Percentiles rank a stretch among this genome's conserved stretches.
These are phyloP conservation scores for Drosophila prolongata DNA, from an alignment of 2,888 invertebrate species.

Conservation along the genomic window DNA sequence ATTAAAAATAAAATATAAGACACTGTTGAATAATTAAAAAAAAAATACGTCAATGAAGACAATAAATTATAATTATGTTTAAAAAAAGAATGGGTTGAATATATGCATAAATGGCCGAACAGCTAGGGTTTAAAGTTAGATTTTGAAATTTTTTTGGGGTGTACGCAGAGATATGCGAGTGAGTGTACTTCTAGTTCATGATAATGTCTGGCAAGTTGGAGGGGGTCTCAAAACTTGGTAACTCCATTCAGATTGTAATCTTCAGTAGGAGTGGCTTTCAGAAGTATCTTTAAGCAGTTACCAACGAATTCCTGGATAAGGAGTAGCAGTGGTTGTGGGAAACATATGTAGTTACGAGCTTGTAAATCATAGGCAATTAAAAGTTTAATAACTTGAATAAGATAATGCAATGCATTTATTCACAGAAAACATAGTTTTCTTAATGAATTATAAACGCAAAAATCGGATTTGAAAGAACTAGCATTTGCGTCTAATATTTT, in stretches of 20 bases:
- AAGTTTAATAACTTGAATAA: constrained; percentile 8
- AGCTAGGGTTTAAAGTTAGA: too few species aligned
- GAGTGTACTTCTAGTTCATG: constrained; percentile 35
- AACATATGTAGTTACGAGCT: constrained; percentile 7
- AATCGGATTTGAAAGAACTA: too few species aligned
- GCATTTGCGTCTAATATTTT: too few species aligned
- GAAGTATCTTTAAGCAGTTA: constrained; percentile 26
- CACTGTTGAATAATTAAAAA: too few species aligned
- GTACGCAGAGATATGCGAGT: too few species aligned
- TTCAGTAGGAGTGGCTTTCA: not conserved
- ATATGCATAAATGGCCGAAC: too few species aligned
- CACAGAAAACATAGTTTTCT: not conserved
- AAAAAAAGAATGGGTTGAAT: too few species aligned
- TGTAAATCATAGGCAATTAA: constrained; percentile 24
- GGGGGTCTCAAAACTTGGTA: constrained; percentile 18
- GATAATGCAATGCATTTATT: not conserved
- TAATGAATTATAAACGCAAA: not conserved
- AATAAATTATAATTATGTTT: too few species aligned
- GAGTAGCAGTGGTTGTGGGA: constrained; percentile 5
- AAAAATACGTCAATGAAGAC: too few species aligned
- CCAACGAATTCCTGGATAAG: constrained; percentile 6
- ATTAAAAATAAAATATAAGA: too few species aligned
- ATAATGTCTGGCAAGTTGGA: constrained; percentile 15
- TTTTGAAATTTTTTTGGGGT: too few species aligned
- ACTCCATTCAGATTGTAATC: constrained; percentile 37